phyloP scores from a whole-genome alignment of 2,888 invertebrate genomes.

The Eumerus sabulonum region DNA sequence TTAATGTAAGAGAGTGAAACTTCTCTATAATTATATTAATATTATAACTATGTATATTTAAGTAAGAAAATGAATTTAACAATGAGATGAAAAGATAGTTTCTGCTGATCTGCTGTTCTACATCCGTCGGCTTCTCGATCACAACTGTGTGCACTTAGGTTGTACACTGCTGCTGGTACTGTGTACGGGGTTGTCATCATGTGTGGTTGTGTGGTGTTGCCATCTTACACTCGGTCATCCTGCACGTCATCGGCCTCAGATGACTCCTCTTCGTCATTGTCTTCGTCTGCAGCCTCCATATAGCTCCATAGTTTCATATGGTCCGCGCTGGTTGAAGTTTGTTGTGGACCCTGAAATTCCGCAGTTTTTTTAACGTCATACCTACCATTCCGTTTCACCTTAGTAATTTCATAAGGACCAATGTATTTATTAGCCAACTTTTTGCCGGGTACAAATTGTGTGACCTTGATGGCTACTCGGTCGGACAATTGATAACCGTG shows the following conservation, averaged over 20 bases:
- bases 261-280: conserved; percentile 12
- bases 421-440: conserved; percentile 51
- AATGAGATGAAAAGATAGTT: too few relatives aligned
- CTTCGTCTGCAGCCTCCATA: conserved; percentile 1
- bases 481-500: conserved; percentile 12
- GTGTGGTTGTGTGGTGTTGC: too few relatives aligned
- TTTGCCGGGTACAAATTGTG: conserved; percentile 14
- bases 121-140: too few relatives aligned
- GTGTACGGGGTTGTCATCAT: too few relatives aligned
- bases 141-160: too few relatives aligned
- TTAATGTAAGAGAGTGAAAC: too few relatives aligned
- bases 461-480: conserved; percentile 10
- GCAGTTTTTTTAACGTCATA: conserved; percentile 10
- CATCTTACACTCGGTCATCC: conserved; percentile 6
- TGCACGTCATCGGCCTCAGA: conserved; percentile 20
- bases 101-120: too few relatives aligned
- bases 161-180: too few relatives aligned
- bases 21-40: too few relatives aligned
- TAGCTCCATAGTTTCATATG: conserved; percentile 8
- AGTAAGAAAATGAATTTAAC: too few relatives aligned
- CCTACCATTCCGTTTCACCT: conserved; percentile 8
- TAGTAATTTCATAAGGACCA: conserved; percentile 52
- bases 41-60: too few relatives aligned
- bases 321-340: conserved; percentile 18
- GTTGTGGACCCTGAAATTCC: conserved; percentile 15